A percentile compares a stretch with the other conserved stretches of the same genome.
Evolutionary conservation across 1,140 invertebrate genomes (phyloP).

Genomic region (Aphelinus atriplicis): DNA sequence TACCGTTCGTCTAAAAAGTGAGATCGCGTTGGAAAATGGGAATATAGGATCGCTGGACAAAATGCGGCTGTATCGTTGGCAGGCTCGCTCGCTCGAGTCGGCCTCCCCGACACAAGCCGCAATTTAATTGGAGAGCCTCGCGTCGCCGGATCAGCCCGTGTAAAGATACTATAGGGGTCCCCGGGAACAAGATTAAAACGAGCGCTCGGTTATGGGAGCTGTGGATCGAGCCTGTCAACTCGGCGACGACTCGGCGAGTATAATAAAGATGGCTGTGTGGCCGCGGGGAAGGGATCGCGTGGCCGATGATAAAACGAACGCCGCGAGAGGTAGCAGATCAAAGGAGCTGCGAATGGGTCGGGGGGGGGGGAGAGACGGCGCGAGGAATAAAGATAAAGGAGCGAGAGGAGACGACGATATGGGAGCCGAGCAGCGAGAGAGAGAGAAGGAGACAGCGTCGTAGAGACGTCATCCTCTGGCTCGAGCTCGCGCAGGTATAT

Average conservation of each 20-base stretch:
- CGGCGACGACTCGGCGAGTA: slow-evolving; percentile 49
- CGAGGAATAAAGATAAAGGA: slow-evolving; percentile 31
- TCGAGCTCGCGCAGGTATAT: slow-evolving; percentile 32
- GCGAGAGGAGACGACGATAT: neutral
- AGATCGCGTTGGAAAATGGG: too few relatives aligned
- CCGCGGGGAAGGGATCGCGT: slow-evolving; percentile 43
- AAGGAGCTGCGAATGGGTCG: neutral
- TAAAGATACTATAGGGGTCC: slow-evolving; percentile 21
- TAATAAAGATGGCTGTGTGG: slow-evolving; percentile 66
- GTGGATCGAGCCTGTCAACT: slow-evolving; percentile 51
- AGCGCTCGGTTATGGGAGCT: slow-evolving; percentile 26
- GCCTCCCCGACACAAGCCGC: slow-evolving; percentile 11
- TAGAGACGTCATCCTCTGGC: slow-evolving; percentile 61
- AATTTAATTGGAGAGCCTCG: slow-evolving; percentile 25
- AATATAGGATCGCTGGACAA: too few relatives aligned
- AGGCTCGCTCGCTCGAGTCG: too few relatives aligned
- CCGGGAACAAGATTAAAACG: slow-evolving; percentile 26
- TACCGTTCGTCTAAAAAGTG: too few relatives aligned
- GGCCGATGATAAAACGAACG: slow-evolving; percentile 38
- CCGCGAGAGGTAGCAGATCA: slow-evolving; percentile 26
- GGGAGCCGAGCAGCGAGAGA: slow-evolving; percentile 8
- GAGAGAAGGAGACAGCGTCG: slow-evolving; percentile 43
- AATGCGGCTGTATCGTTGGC: too few relatives aligned
- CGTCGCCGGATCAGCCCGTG: slow-evolving; percentile 11
- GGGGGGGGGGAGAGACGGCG: neutral